Base-by-base conservation (phyloP, 2,797 vertebrate species). In the Salmo trutta region DNA sequence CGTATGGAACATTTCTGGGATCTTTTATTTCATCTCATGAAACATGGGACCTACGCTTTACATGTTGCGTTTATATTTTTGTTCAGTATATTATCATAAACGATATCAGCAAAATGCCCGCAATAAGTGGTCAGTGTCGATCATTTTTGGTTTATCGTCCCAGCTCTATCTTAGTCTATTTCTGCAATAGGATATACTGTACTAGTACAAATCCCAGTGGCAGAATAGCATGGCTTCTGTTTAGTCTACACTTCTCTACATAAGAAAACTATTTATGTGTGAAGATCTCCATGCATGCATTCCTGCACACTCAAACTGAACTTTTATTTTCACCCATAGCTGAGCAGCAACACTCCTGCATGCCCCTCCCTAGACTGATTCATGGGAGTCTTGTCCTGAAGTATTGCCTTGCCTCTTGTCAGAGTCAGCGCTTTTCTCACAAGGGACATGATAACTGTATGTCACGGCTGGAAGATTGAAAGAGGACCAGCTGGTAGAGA, bases 341-440 rank as follows among this genome's bases (percentile, higher is more conserved):
- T 33, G 16, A 69, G 67, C 33, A 41, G 15, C 16, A 17, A 10
- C 41, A 47, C 41, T 47, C 2, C 41, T 47, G 41, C 41, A 47
- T 47, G 67, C 24, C 33, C 33, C 33, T 47, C 66, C 41, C 41
- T 47, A 19, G 16, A 64, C 59, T 27, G 59, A 64, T 74, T 74
- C n/a, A 59, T 36, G 71, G 64, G 19, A 75, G 65, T 70, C 67
- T 70, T 71, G 17, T 78, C 29, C 27, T 31, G 54, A 76, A 36
- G 19, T 53, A 12, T n/a, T 74, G 73, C 77, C 47, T 51, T 47
- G 68, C 33, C 33, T 29, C 51, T 56, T 8, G 36, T 82, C 75
- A 84, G 73, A 79, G 81, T 84, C 81, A 78, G 52, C 66, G 62
- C 64, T 84, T 80, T 82, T 21, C 75, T 69, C 71, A 73, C 6